phyloP scores from a whole-genome alignment of 2,888 invertebrate genomes.

The Eilema griseolum region DNA sequence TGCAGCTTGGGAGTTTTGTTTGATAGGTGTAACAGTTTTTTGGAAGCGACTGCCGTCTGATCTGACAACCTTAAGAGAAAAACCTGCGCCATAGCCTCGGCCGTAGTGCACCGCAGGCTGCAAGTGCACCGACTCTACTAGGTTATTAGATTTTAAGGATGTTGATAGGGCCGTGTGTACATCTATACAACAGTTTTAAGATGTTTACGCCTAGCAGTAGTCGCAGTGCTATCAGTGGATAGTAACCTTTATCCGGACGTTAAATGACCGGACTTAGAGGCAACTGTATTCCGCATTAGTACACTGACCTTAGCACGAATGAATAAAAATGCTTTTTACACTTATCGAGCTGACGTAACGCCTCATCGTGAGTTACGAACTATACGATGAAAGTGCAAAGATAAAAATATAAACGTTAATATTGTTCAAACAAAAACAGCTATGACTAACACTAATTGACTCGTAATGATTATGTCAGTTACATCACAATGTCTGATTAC shows the following conservation, averaged over 20 bases:
- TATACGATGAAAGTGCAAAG: constrained; percentile 42
- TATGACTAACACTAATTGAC: constrained; percentile 25
- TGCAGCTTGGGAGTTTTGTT: no score
- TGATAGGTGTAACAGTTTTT: no score
- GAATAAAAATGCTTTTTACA: constrained; percentile 56
- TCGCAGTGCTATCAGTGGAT: background rate
- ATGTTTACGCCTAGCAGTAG: background rate
- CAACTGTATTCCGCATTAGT: constrained; percentile 18
- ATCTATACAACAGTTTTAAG: background rate
- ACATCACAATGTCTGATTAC: constrained; percentile 13
- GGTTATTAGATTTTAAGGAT: no score
- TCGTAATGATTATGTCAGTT: constrained; percentile 19
- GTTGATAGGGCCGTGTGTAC: no score
- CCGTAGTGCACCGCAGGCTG: no score
- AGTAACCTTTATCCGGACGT: constrained; percentile 9
- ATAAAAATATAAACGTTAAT: constrained; percentile 54
- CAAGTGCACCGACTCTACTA: no score
- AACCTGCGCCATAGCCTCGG: no score
- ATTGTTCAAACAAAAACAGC: constrained; percentile 21
- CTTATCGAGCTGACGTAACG: constrained; percentile 46
- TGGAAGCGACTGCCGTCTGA: no score
- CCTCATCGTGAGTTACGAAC: constrained; percentile 13
- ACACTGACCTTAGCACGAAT: constrained; percentile 26
- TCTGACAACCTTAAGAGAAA: no score
- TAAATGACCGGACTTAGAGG: constrained; percentile 14